phyloP scores from a whole-genome alignment of 2,113 vertebrate species.

The Labeo catla region DNA sequence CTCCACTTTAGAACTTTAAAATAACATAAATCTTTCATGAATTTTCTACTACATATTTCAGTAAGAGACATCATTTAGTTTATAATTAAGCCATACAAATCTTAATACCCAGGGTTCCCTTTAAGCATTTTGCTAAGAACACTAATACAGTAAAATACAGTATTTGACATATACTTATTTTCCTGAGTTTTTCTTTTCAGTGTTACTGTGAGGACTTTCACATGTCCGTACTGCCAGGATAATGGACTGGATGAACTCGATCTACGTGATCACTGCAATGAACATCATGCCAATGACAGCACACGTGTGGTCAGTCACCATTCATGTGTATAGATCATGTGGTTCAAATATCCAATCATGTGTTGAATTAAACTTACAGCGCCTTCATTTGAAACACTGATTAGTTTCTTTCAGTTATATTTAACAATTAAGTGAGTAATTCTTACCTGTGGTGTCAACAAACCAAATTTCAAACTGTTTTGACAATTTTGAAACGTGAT shows the following conservation, averaged over 20 bases:
- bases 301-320: constrained; percentile 75
- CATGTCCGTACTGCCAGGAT: constrained; percentile 83
- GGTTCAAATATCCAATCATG: not conserved
- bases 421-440: not conserved
- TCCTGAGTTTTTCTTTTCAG: not conserved
- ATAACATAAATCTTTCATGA: too few relatives aligned
- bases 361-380: not conserved
- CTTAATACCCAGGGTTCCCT: too few relatives aligned
- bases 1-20: too few relatives aligned
- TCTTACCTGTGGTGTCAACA: too few relatives aligned
- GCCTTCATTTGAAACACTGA: not conserved
- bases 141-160: not conserved
- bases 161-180: not conserved
- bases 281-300: constrained; percentile 77
- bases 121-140: not conserved
- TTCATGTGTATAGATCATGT: not conserved
- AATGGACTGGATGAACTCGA: constrained; percentile 79
- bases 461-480: too few relatives aligned
- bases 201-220: constrained; percentile 32
- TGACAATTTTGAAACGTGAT: too few relatives aligned
- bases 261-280: constrained; percentile 83
- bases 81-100: too few relatives aligned
- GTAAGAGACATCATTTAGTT: too few relatives aligned
- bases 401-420: not conserved
- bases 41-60: too few relatives aligned